Conservation (phyloP, 2,113 vertebrate species). For the Aramus guarauna region DNA sequence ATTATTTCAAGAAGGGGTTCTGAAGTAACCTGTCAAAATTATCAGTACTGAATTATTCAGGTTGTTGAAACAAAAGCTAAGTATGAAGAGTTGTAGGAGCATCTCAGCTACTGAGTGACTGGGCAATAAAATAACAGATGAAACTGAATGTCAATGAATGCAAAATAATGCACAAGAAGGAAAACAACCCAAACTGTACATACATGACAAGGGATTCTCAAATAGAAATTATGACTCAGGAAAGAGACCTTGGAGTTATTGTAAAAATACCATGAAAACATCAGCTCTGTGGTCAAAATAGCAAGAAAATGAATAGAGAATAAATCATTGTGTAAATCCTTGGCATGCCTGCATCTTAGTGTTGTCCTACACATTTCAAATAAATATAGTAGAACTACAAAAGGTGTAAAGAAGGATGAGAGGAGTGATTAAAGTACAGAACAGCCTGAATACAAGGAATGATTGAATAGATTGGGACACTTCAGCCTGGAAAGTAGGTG, state of each 20-base stretch:
- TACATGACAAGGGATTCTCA: neutral
- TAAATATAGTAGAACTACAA: neutral
- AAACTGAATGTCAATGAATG: constrained; percentile 5
- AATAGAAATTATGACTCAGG: neutral
- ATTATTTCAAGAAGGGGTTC: neutral
- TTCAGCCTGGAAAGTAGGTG: neutral
- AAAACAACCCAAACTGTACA: neutral
- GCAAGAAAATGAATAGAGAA: neutral
- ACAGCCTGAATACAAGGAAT: neutral
- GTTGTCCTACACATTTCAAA: neutral
- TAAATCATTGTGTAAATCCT: neutral
- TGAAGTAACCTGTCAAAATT: neutral
- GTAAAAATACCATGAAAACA: neutral
- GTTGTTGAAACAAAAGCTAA: neutral
- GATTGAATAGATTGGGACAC: neutral
- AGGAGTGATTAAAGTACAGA: neutral
- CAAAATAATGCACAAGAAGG: neutral
- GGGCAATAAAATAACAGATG: neutral
- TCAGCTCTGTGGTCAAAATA: neutral
- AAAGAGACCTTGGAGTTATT: constrained; percentile 12
- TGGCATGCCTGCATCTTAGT: neutral
- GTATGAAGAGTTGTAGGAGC: neutral
- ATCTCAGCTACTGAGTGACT: neutral
- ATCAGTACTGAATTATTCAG: neutral
- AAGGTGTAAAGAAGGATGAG: neutral